phyloP scores from a whole-genome alignment of 2,888 invertebrate genomes.

The Drosophila meridionalis region DNA sequence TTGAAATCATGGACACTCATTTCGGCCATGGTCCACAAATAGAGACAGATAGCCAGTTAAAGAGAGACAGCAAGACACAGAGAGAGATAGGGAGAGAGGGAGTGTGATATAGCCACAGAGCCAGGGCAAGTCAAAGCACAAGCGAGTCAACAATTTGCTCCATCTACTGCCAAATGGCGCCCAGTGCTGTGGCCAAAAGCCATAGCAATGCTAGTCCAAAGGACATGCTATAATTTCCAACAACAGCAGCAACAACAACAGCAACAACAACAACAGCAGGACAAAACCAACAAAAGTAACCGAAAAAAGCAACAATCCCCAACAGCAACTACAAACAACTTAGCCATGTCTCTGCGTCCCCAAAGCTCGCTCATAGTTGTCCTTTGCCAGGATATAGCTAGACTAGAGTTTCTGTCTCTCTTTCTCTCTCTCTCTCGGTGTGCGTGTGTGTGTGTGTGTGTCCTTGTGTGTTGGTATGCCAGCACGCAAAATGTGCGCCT shows the following conservation, averaged over 20 bases:
- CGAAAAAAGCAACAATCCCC: slow-evolving; percentile 77
- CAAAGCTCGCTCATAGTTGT: slow-evolving; percentile 75
- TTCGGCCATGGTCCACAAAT: slow-evolving; percentile 37
- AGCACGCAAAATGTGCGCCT: slow-evolving; percentile 76
- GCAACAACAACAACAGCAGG: slow-evolving; percentile 24
- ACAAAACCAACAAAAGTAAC: slow-evolving; percentile 76
- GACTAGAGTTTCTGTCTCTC: slow-evolving; percentile 4
- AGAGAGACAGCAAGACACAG: not conserved
- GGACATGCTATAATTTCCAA: slow-evolving; percentile 80
- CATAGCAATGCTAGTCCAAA: slow-evolving; percentile 77
- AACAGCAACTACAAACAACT: slow-evolving; percentile 74
- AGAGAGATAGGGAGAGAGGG: not conserved
- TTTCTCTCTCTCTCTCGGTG: slow-evolving; percentile 4
- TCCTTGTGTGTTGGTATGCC: slow-evolving; percentile 69
- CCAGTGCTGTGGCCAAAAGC: slow-evolving; percentile 54
- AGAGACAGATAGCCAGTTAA: not conserved
- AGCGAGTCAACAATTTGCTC: slow-evolving; percentile 55
- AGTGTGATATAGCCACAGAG: slow-evolving; percentile 10
- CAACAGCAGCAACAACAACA: slow-evolving; percentile 49
- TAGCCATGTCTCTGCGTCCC: slow-evolving; percentile 71
- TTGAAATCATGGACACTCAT: slow-evolving; percentile 32
- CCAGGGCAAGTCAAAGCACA: slow-evolving; percentile 55
- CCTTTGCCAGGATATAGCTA: slow-evolving; percentile 59
- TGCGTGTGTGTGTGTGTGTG: slow-evolving; percentile 36
- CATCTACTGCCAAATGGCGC: slow-evolving; percentile 37